Conservation (phyloP, 2,888 invertebrate species). For the Onchidella celtica region DNA sequence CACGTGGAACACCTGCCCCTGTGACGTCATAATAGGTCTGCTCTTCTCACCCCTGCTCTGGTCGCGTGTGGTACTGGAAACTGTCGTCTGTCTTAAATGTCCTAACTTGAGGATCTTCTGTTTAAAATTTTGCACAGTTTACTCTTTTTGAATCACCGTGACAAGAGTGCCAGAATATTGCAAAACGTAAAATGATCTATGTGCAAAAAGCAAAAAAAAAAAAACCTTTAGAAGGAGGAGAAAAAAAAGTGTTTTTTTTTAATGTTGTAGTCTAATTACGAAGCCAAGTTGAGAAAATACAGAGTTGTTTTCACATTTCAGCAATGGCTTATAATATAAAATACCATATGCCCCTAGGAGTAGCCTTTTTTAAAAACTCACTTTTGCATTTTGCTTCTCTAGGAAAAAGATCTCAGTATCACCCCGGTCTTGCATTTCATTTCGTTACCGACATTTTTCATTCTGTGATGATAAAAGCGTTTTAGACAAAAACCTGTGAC, state of each 20-base stretch:
- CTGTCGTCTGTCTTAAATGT: not conserved
- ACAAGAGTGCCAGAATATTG: not conserved
- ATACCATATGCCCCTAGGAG: too few relatives aligned
- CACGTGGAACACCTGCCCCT: slow-evolving; percentile 36
- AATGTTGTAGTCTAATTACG: too few relatives aligned
- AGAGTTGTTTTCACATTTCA: not conserved
- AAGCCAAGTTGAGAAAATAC: not conserved
- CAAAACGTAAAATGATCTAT: not conserved
- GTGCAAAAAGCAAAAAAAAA: not conserved
- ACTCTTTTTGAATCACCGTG: too few relatives aligned
- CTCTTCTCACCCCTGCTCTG: not conserved
- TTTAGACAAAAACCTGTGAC: too few relatives aligned
- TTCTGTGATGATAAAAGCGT: too few relatives aligned
- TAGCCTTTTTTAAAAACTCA: not conserved
- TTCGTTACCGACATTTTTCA: too few relatives aligned
- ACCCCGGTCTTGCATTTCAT: not conserved
- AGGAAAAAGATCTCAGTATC: not conserved
- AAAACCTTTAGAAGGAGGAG: not conserved
- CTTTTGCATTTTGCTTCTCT: not conserved
- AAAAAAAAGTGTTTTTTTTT: not conserved
- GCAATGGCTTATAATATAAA: too few relatives aligned
- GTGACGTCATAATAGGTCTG: slow-evolving; percentile 35
- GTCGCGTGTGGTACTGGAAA: not conserved
- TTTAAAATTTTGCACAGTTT: too few relatives aligned
- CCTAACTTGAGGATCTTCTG: not conserved